These are phyloP conservation scores for Rousettus leschenaultii DNA, from an alignment of 2,113 vertebrate species.

Conservation along the genomic window DNA sequence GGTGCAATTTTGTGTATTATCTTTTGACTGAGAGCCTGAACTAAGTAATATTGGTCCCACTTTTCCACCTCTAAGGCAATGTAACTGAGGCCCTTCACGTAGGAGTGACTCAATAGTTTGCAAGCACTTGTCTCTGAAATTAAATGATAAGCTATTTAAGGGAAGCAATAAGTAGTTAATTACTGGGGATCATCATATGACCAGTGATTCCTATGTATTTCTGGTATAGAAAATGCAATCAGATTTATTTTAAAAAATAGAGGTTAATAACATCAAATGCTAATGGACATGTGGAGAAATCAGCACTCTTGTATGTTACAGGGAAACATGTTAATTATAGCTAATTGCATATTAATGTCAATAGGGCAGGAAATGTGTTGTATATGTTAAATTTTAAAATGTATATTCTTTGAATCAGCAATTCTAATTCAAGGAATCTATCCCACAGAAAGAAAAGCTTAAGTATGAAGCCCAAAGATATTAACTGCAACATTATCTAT, in stretches of 20 bases:
- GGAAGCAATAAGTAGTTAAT: not conserved
- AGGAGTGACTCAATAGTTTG: not conserved
- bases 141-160: not conserved
- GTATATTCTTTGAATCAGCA: not conserved
- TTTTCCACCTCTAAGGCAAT: not conserved
- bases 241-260: not conserved
- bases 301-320: not conserved
- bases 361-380: not conserved
- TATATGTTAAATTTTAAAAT: not conserved
- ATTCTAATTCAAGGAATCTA: not conserved
- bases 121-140: not conserved
- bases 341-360: not conserved
- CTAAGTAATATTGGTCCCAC: not conserved
- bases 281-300: not conserved
- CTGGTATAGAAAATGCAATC: not conserved
- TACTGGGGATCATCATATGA: not conserved
- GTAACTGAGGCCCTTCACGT: not conserved
- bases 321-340: not conserved
- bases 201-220: not conserved
- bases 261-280: not conserved
- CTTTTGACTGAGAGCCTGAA: not conserved
- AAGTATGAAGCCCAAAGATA: not conserved
- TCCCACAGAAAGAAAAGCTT: not conserved
- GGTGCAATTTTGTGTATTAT: not conserved
- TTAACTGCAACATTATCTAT: not conserved